phyloP scores from a whole-genome alignment of 2,113 vertebrate species.

The Eretmochelys imbricata region DNA sequence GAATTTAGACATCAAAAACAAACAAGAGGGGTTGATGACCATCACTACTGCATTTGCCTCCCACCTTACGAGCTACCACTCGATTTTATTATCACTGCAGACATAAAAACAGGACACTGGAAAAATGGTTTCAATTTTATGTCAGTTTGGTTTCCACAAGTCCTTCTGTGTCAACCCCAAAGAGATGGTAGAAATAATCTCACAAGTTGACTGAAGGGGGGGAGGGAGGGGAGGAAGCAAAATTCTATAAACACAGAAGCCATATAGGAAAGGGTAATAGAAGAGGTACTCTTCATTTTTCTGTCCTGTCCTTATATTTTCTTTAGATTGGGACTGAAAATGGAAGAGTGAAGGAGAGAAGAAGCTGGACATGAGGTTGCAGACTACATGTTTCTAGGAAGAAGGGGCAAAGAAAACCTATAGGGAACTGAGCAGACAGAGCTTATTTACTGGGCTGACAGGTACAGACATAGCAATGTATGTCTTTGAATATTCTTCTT shows the following conservation, averaged over 20 bases:
- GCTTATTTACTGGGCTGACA: neutral
- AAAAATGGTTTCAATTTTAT: fast-evolving
- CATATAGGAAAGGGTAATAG: too few relatives aligned
- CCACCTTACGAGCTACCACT: neutral
- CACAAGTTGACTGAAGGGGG: neutral
- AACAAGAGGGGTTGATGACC: neutral
- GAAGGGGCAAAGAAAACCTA: neutral
- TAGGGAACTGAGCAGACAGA: neutral
- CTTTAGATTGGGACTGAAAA: neutral
- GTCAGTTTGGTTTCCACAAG: neutral
- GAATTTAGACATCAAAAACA: neutral
- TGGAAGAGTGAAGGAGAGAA: neutral
- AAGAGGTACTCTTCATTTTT: too few relatives aligned
- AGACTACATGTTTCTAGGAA: fast-evolving
- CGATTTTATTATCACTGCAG: neutral
- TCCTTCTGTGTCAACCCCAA: neutral
- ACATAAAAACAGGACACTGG: neutral
- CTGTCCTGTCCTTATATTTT: too few relatives aligned
- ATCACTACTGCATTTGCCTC: neutral
- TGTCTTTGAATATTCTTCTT: neutral
- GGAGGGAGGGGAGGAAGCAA: neutral
- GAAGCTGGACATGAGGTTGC: neutral
- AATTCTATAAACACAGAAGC: too few relatives aligned
- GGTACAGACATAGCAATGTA: neutral
- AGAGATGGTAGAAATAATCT: neutral